A percentile compares a stretch with the other conserved stretches of the same genome.
phyloP scores from a whole-genome alignment of 2,797 vertebrate species.

The Arrhamphus sclerolepis region DNA sequence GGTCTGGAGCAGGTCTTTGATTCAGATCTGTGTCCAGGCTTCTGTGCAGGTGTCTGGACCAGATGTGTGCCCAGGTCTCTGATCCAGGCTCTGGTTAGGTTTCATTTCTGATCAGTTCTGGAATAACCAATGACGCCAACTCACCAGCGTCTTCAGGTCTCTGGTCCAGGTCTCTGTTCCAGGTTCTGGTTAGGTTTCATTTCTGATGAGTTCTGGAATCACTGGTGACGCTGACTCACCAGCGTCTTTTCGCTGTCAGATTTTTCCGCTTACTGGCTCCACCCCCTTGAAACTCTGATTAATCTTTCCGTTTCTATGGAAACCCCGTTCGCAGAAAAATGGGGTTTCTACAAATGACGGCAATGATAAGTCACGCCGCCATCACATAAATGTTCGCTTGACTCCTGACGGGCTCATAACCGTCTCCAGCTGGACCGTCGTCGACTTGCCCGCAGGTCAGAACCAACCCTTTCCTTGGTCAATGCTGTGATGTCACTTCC shows the following conservation, averaged over 20 bases:
- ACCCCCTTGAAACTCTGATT: conserved; percentile 9
- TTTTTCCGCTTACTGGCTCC: not conserved
- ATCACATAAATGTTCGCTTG: not conserved
- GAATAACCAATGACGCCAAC: too few species aligned
- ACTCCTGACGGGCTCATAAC: too few species aligned
- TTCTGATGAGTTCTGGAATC: conserved; percentile 5
- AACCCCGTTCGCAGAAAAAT: conserved; percentile 9
- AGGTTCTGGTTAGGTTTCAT: conserved; percentile 16
- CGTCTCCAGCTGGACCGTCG: too few species aligned
- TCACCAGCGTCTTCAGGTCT: too few species aligned
- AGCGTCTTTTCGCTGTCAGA: conserved; percentile 22
- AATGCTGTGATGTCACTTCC: conserved; percentile 13
- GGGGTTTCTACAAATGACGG: not conserved
- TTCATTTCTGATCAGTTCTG: too few species aligned
- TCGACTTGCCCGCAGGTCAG: not conserved
- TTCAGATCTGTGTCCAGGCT: too few species aligned
- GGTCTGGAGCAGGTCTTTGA: too few species aligned
- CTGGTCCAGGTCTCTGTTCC: too few species aligned
- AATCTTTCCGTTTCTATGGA: conserved; percentile 1
- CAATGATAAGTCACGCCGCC: not conserved
- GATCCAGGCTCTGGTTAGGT: too few species aligned
- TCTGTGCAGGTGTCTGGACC: too few species aligned
- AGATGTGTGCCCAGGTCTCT: too few species aligned
- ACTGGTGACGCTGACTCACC: conserved; percentile 19
- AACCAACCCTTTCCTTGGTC: too few species aligned